Base-by-base conservation (phyloP, 2,888 invertebrate species). In the Plebejus argus region DNA sequence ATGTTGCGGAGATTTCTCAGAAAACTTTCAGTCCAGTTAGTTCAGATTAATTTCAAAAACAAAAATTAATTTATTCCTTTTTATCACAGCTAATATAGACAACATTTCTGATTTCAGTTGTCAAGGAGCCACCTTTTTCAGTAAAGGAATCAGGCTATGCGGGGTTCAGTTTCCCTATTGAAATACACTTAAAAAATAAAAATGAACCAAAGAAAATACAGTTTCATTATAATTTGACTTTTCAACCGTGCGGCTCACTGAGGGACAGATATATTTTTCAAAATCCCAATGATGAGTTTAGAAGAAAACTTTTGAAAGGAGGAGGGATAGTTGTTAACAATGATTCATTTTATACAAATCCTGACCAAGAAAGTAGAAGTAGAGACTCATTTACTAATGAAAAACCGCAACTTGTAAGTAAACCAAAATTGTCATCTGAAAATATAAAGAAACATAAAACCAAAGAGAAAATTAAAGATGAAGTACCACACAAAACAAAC, bases 101-200 rank as follows among this genome's bases (percentile, higher is more conserved):
- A 10, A 58, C 79, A 77, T 49, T 80, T 80, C 82, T 81, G 80
- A 82, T 96, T 96, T 76, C 94, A 98, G 98, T 97, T 83, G 95
- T 98, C 3, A 98, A 98, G 86, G 98, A 98, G 82, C 98, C 99
- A 76, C 99, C 99, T 3, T 99, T 97, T 91, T 93, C 95, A 76
- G 96, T 99, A 49, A 96, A 97, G 84, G 99, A 99, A 89, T 97
- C 98, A n/a, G 99, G 99, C 7, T 99, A 99, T 95, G 99, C 98
- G 79, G 98, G 99, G 53, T 99, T 99, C 89, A 95, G 96, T 75
- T 94, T 99, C 79, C 97, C 97, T 0, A 98, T 99, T 84, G 98
- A 99, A 86, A 96, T 99, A 82, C 97, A 97, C 89, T 95, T 98
- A 82, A 97, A 96, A 83, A 98, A 97, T 89, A 97, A 97, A 88